Percentiles rank a stretch among this genome's conserved stretches.
These are phyloP conservation scores for Leucania comma DNA, from an alignment of 2,888 invertebrate genomes.

Conservation along the genomic window DNA sequence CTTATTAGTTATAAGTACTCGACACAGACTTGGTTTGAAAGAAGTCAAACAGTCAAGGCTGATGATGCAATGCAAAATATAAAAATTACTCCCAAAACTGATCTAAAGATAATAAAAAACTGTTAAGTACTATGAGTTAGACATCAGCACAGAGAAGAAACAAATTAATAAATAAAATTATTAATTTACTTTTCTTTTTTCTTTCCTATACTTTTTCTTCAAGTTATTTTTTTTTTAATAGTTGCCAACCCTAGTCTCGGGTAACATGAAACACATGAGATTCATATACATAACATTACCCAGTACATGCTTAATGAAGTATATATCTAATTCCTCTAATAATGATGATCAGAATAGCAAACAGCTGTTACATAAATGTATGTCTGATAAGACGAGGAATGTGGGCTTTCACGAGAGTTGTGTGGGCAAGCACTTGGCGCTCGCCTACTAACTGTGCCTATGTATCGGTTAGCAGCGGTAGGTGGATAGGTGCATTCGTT, in stretches of 20 bases:
- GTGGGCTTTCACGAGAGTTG: constrained; percentile 61
- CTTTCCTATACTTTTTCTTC: too few relatives aligned
- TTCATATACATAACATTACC: constrained; percentile 9
- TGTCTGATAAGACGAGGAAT: constrained; percentile 60
- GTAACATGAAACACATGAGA: constrained; percentile 14
- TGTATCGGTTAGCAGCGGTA: constrained; percentile 40
- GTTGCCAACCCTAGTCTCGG: not conserved
- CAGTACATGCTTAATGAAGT: constrained; percentile 61
- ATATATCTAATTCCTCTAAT: constrained; percentile 65
- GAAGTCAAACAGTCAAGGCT: too few relatives aligned
- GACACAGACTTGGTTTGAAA: too few relatives aligned
- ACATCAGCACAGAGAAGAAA: too few relatives aligned
- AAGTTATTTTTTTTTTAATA: too few relatives aligned
- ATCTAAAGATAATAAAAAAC: too few relatives aligned
- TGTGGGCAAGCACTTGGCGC: constrained; percentile 62
- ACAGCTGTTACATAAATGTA: constrained; percentile 62
- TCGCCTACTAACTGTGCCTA: constrained; percentile 44
- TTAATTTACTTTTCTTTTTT: too few relatives aligned
- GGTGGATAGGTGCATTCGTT: constrained; percentile 26
- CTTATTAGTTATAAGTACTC: not conserved
- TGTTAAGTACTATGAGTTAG: too few relatives aligned
- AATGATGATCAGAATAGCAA: constrained; percentile 63
- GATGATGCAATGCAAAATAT: too few relatives aligned
- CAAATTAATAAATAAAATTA: too few relatives aligned
- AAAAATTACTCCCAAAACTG: too few relatives aligned